phyloP scores from a whole-genome alignment of 2,888 invertebrate species.

The Nasonia oneida region DNA sequence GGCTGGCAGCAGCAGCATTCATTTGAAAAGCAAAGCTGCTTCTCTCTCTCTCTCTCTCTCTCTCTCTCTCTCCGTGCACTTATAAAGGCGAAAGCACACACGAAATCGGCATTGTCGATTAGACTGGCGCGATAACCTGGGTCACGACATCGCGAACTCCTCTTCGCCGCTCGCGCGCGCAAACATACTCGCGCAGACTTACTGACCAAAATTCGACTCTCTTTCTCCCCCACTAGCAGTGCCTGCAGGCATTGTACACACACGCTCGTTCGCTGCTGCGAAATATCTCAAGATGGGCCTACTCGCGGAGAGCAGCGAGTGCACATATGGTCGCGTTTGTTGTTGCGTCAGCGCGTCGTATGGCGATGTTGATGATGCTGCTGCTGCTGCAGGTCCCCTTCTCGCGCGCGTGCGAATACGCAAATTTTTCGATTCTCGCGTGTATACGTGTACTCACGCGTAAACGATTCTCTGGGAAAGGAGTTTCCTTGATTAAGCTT shows the following conservation, averaged over 20 bases:
- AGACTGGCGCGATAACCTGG: constrained; percentile 57
- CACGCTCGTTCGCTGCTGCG: background rate
- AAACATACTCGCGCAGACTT: background rate
- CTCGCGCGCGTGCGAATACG: background rate
- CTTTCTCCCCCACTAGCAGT: background rate
- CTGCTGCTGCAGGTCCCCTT: background rate
- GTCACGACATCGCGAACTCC: constrained; percentile 57
- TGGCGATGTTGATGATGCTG: background rate
- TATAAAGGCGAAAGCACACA: constrained; percentile 48
- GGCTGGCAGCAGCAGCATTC: constrained; percentile 16
- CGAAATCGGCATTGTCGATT: constrained; percentile 56
- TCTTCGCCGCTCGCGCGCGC: constrained; percentile 7
- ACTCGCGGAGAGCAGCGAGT: background rate
- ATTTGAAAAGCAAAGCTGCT: constrained; percentile 53
- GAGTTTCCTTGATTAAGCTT: background rate
- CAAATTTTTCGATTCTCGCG: background rate
- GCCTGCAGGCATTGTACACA: background rate
- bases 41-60: background rate
- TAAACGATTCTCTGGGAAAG: background rate
- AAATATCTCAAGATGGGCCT: constrained; percentile 30
- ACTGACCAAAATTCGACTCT: constrained; percentile 37
- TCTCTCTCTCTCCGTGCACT: constrained; percentile 19
- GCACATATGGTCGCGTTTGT: constrained; percentile 21
- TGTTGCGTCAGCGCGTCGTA: constrained; percentile 20
- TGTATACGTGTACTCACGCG: background rate